Evolutionary conservation across 2,888 invertebrate species (phyloP).

Genomic region (Merodon equestris): DNA sequence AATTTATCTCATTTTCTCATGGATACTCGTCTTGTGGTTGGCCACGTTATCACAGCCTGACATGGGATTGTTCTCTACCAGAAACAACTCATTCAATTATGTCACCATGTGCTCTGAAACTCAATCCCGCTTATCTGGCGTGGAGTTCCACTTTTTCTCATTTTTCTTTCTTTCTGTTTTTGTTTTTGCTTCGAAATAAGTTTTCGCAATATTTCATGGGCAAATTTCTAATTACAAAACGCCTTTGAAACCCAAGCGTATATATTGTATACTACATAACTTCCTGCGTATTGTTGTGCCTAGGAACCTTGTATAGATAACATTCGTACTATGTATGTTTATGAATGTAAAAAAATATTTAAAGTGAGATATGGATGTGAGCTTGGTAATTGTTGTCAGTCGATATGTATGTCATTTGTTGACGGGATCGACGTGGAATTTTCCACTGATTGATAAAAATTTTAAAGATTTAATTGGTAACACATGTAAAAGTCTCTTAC

Average conservation of each 20-base stretch:
- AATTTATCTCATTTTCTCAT: slow-evolving; percentile 67
- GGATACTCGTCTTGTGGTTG: slow-evolving; percentile 48
- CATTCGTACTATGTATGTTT: no score
- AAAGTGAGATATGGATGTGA: no score
- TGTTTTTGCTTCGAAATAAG: slow-evolving; percentile 25
- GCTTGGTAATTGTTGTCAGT: not conserved
- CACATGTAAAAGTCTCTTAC: no score
- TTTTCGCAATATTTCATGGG: slow-evolving; percentile 67
- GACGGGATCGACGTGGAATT: no score
- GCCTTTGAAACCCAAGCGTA: slow-evolving; percentile 38
- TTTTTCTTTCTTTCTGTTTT: slow-evolving; percentile 3
- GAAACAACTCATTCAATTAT: slow-evolving; percentile 56
- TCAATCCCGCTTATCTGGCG: slow-evolving; percentile 51
- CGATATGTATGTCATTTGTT: slow-evolving; percentile 8
- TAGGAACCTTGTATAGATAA: no score
- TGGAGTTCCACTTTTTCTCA: slow-evolving; percentile 50
- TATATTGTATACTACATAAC: slow-evolving; percentile 19
- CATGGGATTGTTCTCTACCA: slow-evolving; percentile 43
- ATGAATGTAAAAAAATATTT: no score
- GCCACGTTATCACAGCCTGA: slow-evolving; percentile 42
- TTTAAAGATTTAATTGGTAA: no score
- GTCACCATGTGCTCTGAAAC: slow-evolving; percentile 65
- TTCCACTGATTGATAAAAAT: no score
- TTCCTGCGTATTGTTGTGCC: slow-evolving; percentile 30
- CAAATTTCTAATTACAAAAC: slow-evolving; percentile 60